Evolutionary conservation across 2,888 invertebrate species (phyloP).

Genomic region (Leucoma salicis): DNA sequence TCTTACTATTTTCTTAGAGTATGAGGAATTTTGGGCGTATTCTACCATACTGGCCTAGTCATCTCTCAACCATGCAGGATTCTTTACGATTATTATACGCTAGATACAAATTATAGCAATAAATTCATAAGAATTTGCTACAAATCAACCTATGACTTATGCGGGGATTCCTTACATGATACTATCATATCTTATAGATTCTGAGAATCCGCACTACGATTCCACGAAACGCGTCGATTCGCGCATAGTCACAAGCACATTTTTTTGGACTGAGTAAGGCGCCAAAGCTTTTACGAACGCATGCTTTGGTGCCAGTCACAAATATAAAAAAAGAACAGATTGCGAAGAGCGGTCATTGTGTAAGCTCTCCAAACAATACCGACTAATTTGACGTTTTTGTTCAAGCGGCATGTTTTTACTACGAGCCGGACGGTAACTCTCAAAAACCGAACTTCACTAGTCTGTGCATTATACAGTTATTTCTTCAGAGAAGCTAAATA

Average conservation of each 20-base stretch:
- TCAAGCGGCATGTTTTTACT: slow-evolving; percentile 34
- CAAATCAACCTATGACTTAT: no score
- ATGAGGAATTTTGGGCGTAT: no score
- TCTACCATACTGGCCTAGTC: no score
- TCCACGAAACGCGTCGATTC: slow-evolving; percentile 60
- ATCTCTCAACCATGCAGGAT: no score
- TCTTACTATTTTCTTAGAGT: no score
- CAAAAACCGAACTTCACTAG: slow-evolving; percentile 26
- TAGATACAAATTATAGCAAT: no score
- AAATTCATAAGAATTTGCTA: no score
- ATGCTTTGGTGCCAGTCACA: slow-evolving; percentile 38
- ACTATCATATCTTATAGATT: slow-evolving; percentile 37
- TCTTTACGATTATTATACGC: no score
- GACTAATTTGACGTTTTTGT: slow-evolving; percentile 55
- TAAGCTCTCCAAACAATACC: slow-evolving; percentile 63
- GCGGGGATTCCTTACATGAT: slow-evolving; percentile 38
- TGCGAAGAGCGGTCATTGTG: slow-evolving; percentile 59
- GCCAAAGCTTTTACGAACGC: slow-evolving; percentile 73
- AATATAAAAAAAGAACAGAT: slow-evolving; percentile 56
- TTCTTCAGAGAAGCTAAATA: slow-evolving; percentile 25
- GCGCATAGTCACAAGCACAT: slow-evolving; percentile 54
- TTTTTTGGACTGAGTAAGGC: slow-evolving; percentile 63
- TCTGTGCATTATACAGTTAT: slow-evolving; percentile 51
- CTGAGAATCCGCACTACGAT: slow-evolving; percentile 56
- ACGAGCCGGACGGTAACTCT: slow-evolving; percentile 23